phyloP scores from a whole-genome alignment of 2,113 vertebrate genomes.

The Paramisgurnus dabryanus region DNA sequence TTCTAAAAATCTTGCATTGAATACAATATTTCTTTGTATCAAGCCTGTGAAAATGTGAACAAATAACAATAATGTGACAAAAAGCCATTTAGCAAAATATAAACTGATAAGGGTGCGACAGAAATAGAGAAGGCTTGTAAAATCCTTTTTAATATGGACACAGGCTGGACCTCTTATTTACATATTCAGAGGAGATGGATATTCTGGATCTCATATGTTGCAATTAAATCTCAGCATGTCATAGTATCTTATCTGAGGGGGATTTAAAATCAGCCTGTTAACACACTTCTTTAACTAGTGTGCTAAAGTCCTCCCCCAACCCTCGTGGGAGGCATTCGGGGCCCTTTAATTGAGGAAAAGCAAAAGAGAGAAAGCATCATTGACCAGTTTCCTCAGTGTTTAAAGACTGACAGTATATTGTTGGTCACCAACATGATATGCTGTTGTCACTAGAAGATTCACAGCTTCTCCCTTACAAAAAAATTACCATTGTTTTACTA shows the following conservation, averaged over 20 bases:
- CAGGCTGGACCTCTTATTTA: constrained; percentile 30
- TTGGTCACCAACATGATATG: no score
- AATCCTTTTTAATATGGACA: constrained; percentile 33
- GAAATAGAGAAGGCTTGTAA: constrained; percentile 21
- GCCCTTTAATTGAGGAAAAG: constrained; percentile 65
- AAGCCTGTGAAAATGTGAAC: no score
- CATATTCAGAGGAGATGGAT: constrained; percentile 64
- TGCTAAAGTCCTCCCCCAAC: constrained; percentile 63
- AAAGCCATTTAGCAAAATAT: no score
- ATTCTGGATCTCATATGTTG: constrained; percentile 67
- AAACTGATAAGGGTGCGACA: constrained; percentile 2
- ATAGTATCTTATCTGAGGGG: constrained; percentile 67
- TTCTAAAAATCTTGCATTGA: no score
- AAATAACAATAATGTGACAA: no score
- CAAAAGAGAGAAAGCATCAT: constrained; percentile 54
- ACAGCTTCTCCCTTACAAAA: no score
- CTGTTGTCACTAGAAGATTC: no score
- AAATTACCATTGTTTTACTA: no score
- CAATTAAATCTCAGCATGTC: constrained; percentile 78
- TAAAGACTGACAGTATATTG: neutral
- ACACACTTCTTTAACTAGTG: constrained; percentile 74
- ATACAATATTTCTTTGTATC: no score
- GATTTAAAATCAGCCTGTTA: constrained; percentile 71
- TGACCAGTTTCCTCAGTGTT: constrained; percentile 31
- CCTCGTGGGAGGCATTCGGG: constrained; percentile 69